These are phyloP conservation scores for Acropora yongei DNA, from an alignment of 64 coral and sea anemone genomes.

Conservation along the genomic window DNA sequence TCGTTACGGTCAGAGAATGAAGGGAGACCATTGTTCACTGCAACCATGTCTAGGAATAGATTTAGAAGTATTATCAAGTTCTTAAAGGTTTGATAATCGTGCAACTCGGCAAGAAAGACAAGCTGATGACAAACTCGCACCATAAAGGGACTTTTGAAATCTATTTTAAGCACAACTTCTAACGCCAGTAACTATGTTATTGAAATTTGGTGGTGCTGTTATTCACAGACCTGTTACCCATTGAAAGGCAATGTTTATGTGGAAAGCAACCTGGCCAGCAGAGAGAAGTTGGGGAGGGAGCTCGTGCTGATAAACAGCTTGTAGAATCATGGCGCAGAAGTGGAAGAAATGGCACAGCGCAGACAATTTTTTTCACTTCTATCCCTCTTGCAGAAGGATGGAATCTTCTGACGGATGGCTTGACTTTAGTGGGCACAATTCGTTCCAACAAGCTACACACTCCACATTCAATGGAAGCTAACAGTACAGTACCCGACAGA, in stretches of 20 bases:
- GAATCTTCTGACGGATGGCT: background rate
- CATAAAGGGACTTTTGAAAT: background rate
- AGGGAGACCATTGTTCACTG: too few species aligned
- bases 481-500: too few species aligned
- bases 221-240: background rate
- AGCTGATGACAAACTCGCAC: background rate
- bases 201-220: background rate
- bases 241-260: background rate
- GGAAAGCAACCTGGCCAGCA: background rate
- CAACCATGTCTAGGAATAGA: background rate
- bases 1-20: too few species aligned
- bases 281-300: background rate
- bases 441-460: slow-evolving; percentile 1
- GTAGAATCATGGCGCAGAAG: background rate
- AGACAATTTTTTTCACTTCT: background rate
- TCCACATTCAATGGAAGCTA: background rate
- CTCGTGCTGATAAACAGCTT: background rate
- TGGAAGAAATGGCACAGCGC: background rate
- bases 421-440: background rate
- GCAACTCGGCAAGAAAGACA: background rate
- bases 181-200: background rate
- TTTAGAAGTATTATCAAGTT: too few species aligned
- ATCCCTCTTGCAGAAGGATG: background rate
- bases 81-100: background rate
- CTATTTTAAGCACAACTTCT: background rate